These are phyloP conservation scores for Drosophila tristis DNA, from an alignment of 1,140 invertebrate species.

Conservation along the genomic window DNA sequence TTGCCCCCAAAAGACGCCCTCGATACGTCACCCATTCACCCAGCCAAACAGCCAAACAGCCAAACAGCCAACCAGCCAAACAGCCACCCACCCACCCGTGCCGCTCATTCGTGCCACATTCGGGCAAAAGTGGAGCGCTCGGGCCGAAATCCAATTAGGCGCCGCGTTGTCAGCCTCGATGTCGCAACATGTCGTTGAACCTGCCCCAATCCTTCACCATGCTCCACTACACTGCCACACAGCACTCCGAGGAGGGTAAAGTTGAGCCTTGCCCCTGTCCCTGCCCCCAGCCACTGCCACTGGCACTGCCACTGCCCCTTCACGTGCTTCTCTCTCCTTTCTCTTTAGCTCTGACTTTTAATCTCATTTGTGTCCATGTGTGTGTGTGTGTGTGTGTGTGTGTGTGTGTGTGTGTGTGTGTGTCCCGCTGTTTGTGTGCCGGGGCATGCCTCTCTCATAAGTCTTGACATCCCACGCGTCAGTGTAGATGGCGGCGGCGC, in stretches of 20 bases:
- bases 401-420: conserved; percentile 20
- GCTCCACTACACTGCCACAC: not conserved
- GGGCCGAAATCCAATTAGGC: conserved; percentile 78
- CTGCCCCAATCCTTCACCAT: conserved; percentile 13
- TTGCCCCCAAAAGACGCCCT: conserved; percentile 30
- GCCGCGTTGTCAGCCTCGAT: conserved; percentile 57
- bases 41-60: too few species aligned
- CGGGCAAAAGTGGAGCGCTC: conserved; percentile 64
- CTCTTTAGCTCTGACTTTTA: conserved; percentile 63
- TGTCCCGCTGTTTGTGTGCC: conserved; percentile 18
- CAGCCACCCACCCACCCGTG: not conserved
- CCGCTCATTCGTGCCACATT: conserved; percentile 12
- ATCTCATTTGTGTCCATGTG: conserved; percentile 61
- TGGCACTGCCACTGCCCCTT: too few species aligned
- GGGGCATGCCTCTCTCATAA: conserved; percentile 41
- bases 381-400: conserved; percentile 11
- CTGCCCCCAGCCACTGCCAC: too few species aligned
- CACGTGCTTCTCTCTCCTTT: not conserved
- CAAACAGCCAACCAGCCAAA: too few species aligned
- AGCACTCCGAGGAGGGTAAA: not conserved
- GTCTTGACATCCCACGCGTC: conserved; percentile 52
- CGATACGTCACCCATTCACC: conserved; percentile 26
- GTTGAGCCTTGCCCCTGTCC: too few species aligned
- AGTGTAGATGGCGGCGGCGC: conserved; percentile 27
- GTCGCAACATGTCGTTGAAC: conserved; percentile 60